Conservation (phyloP, 2,113 vertebrate genomes). For the Cephalopholis sonnerati region DNA sequence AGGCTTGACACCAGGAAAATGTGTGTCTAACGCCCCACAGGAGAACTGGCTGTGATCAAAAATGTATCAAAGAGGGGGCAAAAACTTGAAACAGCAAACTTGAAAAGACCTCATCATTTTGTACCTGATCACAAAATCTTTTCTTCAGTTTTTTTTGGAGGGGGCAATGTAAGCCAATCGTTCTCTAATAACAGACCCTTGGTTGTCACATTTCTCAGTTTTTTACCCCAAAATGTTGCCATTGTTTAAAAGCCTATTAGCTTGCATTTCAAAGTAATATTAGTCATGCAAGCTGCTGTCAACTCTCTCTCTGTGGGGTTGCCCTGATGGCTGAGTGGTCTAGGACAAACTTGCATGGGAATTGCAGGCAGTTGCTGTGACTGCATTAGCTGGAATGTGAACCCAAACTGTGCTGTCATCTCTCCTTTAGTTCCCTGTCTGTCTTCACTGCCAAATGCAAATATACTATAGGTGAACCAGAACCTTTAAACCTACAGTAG, state of each 20-base stretch:
- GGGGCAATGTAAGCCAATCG: slow-evolving; percentile 20
- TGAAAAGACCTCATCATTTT: slow-evolving; percentile 73
- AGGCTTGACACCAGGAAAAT: slow-evolving; percentile 64
- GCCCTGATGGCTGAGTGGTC: slow-evolving; percentile 47
- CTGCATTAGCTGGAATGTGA: slow-evolving; percentile 34
- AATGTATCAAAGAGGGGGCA: slow-evolving; percentile 76
- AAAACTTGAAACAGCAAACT: slow-evolving; percentile 78
- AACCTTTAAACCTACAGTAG: slow-evolving; percentile 11
- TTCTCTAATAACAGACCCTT: slow-evolving; percentile 8
- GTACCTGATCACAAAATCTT: slow-evolving; percentile 60
- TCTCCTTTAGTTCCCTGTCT: slow-evolving; percentile 24
- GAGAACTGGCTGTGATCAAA: slow-evolving; percentile 78
- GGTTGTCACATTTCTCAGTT: slow-evolving; percentile 24
- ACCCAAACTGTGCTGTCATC: slow-evolving; percentile 59
- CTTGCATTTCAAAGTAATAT: slow-evolving; percentile 48
- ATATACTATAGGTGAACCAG: slow-evolving; percentile 10
- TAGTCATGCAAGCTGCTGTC: slow-evolving; percentile 54
- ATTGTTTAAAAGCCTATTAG: slow-evolving; percentile 63
- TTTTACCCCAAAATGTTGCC: slow-evolving; percentile 32
- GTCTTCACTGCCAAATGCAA: slow-evolving; percentile 25
- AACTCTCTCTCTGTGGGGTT: slow-evolving; percentile 46
- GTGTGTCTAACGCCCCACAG: slow-evolving; percentile 61
- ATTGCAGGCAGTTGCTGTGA: slow-evolving; percentile 41
- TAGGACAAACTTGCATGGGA: slow-evolving; percentile 42
- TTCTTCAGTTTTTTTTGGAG: slow-evolving; percentile 9